These are phyloP conservation scores for Pararge aegeria DNA, from an alignment of 1,140 invertebrate species.

Conservation along the genomic window DNA sequence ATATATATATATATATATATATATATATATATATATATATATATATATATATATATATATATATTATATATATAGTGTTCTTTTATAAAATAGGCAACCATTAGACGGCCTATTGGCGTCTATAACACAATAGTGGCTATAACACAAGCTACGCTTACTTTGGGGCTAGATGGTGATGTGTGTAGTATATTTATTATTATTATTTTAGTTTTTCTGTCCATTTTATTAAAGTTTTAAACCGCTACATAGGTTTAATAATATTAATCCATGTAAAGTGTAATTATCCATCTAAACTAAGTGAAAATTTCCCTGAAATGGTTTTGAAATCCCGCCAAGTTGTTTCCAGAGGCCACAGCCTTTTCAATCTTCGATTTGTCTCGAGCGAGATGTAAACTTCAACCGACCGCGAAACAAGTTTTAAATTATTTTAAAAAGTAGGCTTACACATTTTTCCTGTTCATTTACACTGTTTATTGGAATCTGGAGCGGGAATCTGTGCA, in stretches of 20 bases:
- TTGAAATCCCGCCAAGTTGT: slow-evolving; percentile 5
- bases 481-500: background rate
- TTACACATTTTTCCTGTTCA: slow-evolving; percentile 1
- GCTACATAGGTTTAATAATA: background rate
- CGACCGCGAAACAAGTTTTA: slow-evolving; percentile 7
- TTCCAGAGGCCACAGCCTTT: slow-evolving; percentile 1
- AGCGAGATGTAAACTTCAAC: slow-evolving; percentile 3
- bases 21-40: too few relatives aligned
- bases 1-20: too few relatives aligned
- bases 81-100: too few relatives aligned
- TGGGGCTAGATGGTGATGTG: too few relatives aligned
- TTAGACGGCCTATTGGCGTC: too few relatives aligned
- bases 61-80: too few relatives aligned
- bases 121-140: too few relatives aligned
- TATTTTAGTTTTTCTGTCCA: too few relatives aligned
- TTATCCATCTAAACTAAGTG: background rate
- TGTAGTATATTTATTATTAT: too few relatives aligned
- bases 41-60: too few relatives aligned
- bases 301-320: background rate
- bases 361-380: slow-evolving; percentile 9
- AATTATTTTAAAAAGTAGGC: slow-evolving; percentile 7
- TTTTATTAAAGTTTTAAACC: too few relatives aligned
- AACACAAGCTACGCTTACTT: too few relatives aligned
- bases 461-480: slow-evolving; percentile 1
- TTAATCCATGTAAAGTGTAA: background rate